phyloP scores from a whole-genome alignment of 2,113 vertebrate genomes.

The Etheostoma cragini region DNA sequence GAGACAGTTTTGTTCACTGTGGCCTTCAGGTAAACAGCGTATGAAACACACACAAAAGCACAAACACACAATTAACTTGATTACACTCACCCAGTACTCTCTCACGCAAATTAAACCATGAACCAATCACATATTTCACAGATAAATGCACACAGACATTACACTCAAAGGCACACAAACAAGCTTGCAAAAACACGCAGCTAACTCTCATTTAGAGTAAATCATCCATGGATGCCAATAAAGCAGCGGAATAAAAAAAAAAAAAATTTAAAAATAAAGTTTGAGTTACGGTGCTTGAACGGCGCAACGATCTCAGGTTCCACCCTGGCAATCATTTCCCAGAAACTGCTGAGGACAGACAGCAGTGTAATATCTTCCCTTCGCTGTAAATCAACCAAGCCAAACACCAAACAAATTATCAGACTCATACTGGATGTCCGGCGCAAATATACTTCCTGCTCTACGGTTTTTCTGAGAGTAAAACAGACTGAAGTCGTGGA shows the following conservation, averaged over 20 bases:
- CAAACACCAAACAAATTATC: conserved; percentile 59
- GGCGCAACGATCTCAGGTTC: conserved; percentile 39
- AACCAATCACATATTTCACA: conserved; percentile 45
- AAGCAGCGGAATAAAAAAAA: conserved; percentile 43
- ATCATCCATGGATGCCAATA: conserved; percentile 63
- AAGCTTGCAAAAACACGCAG: conserved; percentile 11
- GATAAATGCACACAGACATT: conserved; percentile 33
- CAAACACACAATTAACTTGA: conserved; percentile 38
- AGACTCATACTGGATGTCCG: background rate
- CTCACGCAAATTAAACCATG: conserved; percentile 52
- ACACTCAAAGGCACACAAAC: background rate
- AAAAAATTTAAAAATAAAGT: conserved; percentile 25
- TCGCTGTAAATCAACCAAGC: conserved; percentile 57
- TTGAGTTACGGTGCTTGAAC: conserved; percentile 54
- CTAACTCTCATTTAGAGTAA: conserved; percentile 56
- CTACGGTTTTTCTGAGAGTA: background rate
- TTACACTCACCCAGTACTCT: conserved; percentile 56
- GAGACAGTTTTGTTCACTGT: conserved; percentile 19
- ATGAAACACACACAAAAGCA: conserved; percentile 13
- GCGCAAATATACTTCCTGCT: conserved; percentile 30
- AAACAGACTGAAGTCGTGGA: conserved; percentile 4
- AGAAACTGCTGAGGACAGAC: conserved; percentile 62
- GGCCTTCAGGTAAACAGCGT: conserved; percentile 24
- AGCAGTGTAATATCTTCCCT: conserved; percentile 40
- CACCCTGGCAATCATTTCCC: conserved; percentile 37